These are phyloP conservation scores for Lasioglossum lativentre DNA, from an alignment of 2,888 invertebrate genomes.

Conservation along the genomic window DNA sequence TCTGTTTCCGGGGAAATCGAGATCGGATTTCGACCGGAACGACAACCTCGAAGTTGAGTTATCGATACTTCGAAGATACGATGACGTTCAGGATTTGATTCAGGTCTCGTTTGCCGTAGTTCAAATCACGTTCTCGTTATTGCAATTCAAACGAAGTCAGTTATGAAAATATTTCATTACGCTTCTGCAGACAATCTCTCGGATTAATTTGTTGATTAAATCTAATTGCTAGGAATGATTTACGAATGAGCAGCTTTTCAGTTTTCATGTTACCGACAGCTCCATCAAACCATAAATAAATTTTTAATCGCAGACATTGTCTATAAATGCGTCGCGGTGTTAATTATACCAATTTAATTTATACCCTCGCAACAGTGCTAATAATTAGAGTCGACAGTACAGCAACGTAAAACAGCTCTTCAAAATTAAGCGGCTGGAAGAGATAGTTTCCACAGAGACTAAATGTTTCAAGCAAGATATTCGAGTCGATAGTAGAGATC, in stretches of 20 bases:
- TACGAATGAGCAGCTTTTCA: neutral
- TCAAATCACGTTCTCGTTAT: neutral
- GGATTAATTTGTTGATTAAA: too few relatives aligned
- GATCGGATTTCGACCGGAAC: neutral
- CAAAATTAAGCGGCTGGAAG: neutral
- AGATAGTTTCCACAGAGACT: neutral
- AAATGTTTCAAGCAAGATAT: neutral
- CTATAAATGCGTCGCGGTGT: neutral
- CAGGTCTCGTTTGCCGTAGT: neutral
- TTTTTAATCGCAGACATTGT: neutral
- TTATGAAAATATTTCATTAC: neutral
- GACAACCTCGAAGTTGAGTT: neutral
- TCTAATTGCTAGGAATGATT: too few relatives aligned
- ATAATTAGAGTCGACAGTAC: neutral
- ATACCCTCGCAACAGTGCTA: neutral
- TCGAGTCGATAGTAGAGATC: conserved; percentile 4
- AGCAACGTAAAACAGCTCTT: neutral
- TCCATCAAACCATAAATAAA: neutral
- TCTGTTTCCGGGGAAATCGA: neutral
- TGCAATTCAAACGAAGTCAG: neutral
- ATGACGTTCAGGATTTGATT: neutral
- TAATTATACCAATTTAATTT: neutral
- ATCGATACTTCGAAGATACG: neutral
- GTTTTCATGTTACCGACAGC: neutral
- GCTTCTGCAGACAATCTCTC: neutral